Evolutionary conservation across 2,113 vertebrate species (phyloP).

Genomic region (Hemibagrus wyckioides): DNA sequence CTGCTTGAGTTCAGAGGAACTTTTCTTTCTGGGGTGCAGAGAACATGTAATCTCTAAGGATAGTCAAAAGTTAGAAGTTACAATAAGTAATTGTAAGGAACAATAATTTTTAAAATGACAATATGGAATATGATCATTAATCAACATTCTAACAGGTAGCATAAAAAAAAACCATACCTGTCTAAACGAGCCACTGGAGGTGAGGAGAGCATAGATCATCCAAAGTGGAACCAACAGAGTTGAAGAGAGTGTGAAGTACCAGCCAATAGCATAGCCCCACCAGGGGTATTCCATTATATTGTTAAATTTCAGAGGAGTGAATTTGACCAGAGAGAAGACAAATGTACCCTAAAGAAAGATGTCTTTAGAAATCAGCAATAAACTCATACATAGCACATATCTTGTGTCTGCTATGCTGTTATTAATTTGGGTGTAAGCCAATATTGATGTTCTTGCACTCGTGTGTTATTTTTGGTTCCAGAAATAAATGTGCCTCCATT

Average conservation of each 20-base stretch:
- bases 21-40: constrained; percentile 69
- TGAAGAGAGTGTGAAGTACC: constrained; percentile 78
- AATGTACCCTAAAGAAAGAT: constrained; percentile 66
- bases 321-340: constrained; percentile 74
- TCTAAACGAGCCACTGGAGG: constrained; percentile 66
- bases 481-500: no score
- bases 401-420: no score
- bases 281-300: constrained; percentile 73
- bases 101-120: no score
- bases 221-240: constrained; percentile 72
- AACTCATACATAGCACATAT: no score
- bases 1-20: constrained; percentile 49
- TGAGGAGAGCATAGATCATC: constrained; percentile 68
- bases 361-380: no score
- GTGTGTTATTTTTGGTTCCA: no score
- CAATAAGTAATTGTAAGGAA: not conserved
- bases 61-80: constrained; percentile 20
- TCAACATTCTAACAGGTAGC: not conserved
- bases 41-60: constrained; percentile 64
- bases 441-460: no score
- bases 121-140: not conserved
- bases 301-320: constrained; percentile 77
- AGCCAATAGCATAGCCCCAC: constrained; percentile 76
- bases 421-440: no score
- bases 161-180: constrained; percentile 65